Conservation (phyloP, 2,888 invertebrate genomes). For the Hypercompe scribonia region DNA sequence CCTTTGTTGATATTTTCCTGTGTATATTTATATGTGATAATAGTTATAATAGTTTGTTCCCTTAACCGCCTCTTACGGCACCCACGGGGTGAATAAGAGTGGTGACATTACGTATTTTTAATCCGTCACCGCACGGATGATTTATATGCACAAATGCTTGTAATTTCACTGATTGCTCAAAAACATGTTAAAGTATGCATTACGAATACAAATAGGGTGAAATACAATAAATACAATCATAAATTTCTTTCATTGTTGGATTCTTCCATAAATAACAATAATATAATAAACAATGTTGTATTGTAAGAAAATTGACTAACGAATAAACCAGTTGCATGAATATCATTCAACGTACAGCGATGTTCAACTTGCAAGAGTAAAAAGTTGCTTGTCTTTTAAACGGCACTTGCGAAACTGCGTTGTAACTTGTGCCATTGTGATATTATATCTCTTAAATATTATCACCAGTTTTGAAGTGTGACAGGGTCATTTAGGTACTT, state of each 20-base stretch:
- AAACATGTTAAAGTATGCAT: neutral
- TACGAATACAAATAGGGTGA: neutral
- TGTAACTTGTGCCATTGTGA: constrained; percentile 1
- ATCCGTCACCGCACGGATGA: too few species aligned
- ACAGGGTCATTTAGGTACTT: constrained; percentile 19
- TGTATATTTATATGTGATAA: too few species aligned
- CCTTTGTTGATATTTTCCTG: too few species aligned
- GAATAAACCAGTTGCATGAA: constrained; percentile 14
- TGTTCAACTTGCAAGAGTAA: constrained; percentile 26
- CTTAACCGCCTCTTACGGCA: too few species aligned
- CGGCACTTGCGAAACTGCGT: constrained; percentile 23
- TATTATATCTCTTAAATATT: constrained; percentile 1
- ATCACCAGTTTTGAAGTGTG: constrained; percentile 9
- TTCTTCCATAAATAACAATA: neutral
- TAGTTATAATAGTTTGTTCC: too few species aligned
- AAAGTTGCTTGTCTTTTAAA: constrained; percentile 16
- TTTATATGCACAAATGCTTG: neutral
- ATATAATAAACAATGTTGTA: neutral
- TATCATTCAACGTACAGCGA: constrained; percentile 6
- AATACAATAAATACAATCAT: neutral
- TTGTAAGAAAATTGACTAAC: neutral
- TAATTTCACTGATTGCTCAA: neutral
- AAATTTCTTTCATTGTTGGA: neutral
- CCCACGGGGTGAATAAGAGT: too few species aligned
- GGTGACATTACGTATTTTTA: too few species aligned